These are phyloP conservation scores for Tachina grossa DNA, from an alignment of 2,888 invertebrate genomes.

Conservation along the genomic window DNA sequence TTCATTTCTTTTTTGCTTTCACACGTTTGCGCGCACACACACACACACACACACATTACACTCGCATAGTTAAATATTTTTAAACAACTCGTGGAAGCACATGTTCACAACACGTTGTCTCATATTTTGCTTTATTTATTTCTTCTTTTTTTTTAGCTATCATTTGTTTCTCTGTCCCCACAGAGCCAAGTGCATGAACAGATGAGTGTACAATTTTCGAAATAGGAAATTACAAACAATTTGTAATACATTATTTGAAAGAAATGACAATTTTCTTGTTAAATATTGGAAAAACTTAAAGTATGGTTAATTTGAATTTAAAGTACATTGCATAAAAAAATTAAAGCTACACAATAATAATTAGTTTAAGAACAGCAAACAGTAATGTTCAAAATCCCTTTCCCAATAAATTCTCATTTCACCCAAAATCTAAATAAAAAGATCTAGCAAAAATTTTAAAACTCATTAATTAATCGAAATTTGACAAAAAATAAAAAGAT, in stretches of 20 bases:
- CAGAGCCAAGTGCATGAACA: not conserved
- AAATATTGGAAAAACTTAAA: not conserved
- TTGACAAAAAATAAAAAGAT: too few relatives aligned
- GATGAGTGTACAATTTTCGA: not conserved
- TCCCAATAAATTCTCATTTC: too few relatives aligned
- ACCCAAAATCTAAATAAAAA: too few relatives aligned
- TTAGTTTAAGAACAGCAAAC: too few relatives aligned
- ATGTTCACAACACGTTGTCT: conserved; percentile 28
- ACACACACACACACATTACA: not conserved
- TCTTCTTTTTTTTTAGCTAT: not conserved
- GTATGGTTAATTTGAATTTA: too few relatives aligned
- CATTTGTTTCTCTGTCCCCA: not conserved
- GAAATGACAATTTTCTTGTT: not conserved
- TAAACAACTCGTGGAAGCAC: not conserved
- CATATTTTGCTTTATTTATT: conserved; percentile 8
- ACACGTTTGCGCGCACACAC: not conserved
- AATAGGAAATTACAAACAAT: conserved; percentile 27
- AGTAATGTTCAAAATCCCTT: too few relatives aligned
- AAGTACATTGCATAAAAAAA: too few relatives aligned
- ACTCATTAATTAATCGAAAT: too few relatives aligned
- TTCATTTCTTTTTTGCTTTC: conserved; percentile 21
- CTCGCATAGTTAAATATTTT: not conserved
- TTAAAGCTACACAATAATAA: too few relatives aligned
- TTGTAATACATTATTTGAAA: not conserved
- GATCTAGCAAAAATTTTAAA: too few relatives aligned